A percentile compares a stretch with the other conserved stretches of the same genome.
Conservation (phyloP, 2,113 vertebrate species). For the Nyctibius bracteatus region DNA sequence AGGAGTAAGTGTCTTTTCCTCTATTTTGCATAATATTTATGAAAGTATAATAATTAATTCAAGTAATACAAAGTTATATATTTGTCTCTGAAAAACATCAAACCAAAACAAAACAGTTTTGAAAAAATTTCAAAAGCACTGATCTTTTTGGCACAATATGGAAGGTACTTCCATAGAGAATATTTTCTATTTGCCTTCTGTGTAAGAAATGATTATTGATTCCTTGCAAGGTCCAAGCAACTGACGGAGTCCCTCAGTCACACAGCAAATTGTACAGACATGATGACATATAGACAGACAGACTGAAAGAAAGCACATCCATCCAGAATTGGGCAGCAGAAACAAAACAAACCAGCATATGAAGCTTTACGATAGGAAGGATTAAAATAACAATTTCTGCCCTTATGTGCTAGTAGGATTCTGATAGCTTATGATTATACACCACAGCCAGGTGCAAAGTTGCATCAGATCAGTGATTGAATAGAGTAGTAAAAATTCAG, state of each 20-base stretch:
- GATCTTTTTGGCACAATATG: background rate
- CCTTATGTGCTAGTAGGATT: background rate
- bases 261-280: background rate
- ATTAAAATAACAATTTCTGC: background rate
- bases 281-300: background rate
- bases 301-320: background rate
- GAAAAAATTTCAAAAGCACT: background rate
- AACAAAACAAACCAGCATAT: background rate
- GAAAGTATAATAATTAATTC: background rate
- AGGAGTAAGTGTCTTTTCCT: background rate
- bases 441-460: background rate
- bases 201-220: background rate
- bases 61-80: background rate
- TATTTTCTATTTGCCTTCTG: background rate
- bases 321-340: background rate
- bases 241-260: background rate
- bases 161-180: background rate
- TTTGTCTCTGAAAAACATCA: background rate
- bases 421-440: background rate
- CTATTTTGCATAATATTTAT: background rate
- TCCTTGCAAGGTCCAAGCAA: background rate
- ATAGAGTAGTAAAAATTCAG: slow-evolving; percentile 56
- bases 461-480: slow-evolving; percentile 48
- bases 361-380: background rate
- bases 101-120: background rate